Percentiles rank a stretch among this genome's conserved stretches.
Evolutionary conservation across 2,113 vertebrate genomes (phyloP).

Genomic region (Pachycephala philippinensis): DNA sequence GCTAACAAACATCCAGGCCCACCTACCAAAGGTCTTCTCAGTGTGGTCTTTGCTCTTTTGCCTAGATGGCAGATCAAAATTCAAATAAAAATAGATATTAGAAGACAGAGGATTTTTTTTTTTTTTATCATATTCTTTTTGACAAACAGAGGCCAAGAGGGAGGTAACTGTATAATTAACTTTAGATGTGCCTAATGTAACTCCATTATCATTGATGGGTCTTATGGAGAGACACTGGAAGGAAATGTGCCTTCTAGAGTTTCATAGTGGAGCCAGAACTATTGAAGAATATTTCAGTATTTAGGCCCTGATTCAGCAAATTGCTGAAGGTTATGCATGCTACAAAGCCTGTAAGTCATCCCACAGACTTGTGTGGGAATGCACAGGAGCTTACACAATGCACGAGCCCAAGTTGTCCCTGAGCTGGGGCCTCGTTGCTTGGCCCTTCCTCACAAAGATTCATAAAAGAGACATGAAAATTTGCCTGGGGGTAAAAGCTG

Average conservation of each 20-base stretch:
- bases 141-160: constrained; percentile 12
- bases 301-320: constrained; percentile 44
- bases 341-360: neutral
- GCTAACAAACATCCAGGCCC: neutral
- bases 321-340: neutral
- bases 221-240: constrained; percentile 30
- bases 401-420: neutral
- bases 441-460: neutral
- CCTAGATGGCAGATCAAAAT: neutral
- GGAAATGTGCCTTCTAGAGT: constrained; percentile 54
- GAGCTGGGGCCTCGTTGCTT: neutral
- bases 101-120: neutral
- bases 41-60: neutral
- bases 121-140: constrained; percentile 1
- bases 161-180: constrained; percentile 39
- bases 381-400: neutral
- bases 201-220: constrained; percentile 56
- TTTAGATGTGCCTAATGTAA: constrained; percentile 60
- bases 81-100: neutral
- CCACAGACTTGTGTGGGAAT: neutral
- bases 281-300: constrained; percentile 43
- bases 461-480: neutral
- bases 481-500: neutral
- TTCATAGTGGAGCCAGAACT: constrained; percentile 42
- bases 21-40: neutral